phyloP scores from a whole-genome alignment of 1,140 invertebrate genomes.

The Ylistrum balloti region DNA sequence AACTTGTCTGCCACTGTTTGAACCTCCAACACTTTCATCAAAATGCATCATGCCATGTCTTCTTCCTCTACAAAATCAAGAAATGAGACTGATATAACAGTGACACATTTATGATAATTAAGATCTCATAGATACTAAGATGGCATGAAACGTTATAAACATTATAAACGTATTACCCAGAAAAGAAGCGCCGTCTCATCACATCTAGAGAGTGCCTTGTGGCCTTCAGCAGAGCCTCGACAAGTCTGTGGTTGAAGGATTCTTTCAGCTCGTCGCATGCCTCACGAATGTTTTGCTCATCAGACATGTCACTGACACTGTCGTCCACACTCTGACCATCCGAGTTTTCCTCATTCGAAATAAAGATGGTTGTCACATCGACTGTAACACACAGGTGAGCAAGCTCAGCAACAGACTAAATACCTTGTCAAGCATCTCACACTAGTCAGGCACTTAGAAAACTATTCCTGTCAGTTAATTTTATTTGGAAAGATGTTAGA shows the following conservation, averaged over 20 bases:
- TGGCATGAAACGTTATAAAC: too few relatives aligned
- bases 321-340: constrained; percentile 54
- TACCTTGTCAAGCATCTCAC: too few relatives aligned
- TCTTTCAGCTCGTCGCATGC: constrained; percentile 72
- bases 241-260: constrained; percentile 78
- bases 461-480: too few relatives aligned
- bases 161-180: constrained; percentile 57
- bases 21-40: constrained; percentile 64
- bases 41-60: constrained; percentile 53
- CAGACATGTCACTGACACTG: constrained; percentile 54
- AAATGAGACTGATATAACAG: too few relatives aligned
- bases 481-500: too few relatives aligned
- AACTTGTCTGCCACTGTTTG: constrained; percentile 49
- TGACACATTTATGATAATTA: too few relatives aligned
- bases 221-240: constrained; percentile 93
- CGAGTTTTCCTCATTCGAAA: neutral
- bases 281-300: constrained; percentile 68
- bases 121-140: too few relatives aligned
- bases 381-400: neutral
- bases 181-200: constrained; percentile 83
- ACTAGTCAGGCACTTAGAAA: too few relatives aligned
- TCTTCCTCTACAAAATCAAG: constrained; percentile 45
- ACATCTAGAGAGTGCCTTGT: constrained; percentile 90
- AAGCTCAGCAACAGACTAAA: neutral
- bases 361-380: neutral